Percentiles rank a stretch among this genome's conserved stretches.
These are phyloP conservation scores for Chaenocephalus aceratus DNA, from an alignment of 2,113 vertebrate genomes.

Conservation along the genomic window DNA sequence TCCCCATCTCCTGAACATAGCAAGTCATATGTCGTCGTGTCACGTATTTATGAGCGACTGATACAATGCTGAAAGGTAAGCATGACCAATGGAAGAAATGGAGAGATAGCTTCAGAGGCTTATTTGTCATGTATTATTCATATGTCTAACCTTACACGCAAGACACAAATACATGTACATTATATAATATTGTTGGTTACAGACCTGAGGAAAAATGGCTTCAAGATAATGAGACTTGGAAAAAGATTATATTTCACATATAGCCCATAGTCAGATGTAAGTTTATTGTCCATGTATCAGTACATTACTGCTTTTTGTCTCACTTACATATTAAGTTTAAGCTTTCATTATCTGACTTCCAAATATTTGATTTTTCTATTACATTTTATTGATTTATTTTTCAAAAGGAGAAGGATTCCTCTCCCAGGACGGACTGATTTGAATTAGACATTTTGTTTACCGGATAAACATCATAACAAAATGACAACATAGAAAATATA, in stretches of 20 bases:
- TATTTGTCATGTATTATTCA: neutral
- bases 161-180: neutral
- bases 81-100: neutral
- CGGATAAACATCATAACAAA: too few relatives aligned
- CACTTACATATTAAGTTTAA: too few relatives aligned
- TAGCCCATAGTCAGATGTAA: too few relatives aligned
- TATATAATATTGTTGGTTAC: neutral
- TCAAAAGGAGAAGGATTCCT: too few relatives aligned
- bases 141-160: neutral
- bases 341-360: too few relatives aligned
- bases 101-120: conserved; percentile 2
- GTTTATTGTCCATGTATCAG: too few relatives aligned
- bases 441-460: too few relatives aligned
- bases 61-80: neutral
- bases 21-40: neutral
- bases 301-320: too few relatives aligned
- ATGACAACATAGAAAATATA: too few relatives aligned
- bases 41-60: neutral
- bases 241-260: neutral
- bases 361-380: too few relatives aligned
- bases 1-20: neutral
- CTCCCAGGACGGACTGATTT: too few relatives aligned
- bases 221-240: neutral
- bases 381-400: too few relatives aligned
- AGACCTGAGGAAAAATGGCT: neutral